Percentiles rank a stretch among this genome's conserved stretches.
These are phyloP conservation scores for Liasis olivaceus DNA, from an alignment of 2,797 vertebrate species.

Conservation along the genomic window DNA sequence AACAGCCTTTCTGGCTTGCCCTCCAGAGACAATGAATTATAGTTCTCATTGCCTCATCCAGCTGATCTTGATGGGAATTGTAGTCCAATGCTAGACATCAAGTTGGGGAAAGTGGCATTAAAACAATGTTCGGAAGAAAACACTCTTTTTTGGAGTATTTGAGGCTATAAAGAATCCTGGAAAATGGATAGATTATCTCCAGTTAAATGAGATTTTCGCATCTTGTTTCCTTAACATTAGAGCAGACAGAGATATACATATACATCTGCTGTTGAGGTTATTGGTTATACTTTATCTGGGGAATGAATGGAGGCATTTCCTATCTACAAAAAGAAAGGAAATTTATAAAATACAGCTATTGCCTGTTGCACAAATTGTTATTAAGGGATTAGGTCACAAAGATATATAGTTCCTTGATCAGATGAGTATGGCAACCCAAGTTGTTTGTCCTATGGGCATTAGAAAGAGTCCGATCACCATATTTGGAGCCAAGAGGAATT, in stretches of 20 bases:
- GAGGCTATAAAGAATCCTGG: constrained; percentile 21
- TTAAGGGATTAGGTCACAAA: not conserved
- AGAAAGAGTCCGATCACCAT: not conserved
- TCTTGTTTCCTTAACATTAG: not conserved
- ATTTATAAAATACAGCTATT: not conserved
- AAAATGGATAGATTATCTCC: constrained; percentile 27
- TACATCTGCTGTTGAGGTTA: constrained; percentile 22
- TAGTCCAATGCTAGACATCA: not conserved
- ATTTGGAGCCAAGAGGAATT: not conserved
- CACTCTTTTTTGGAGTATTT: not conserved
- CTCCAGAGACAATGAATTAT: not conserved
- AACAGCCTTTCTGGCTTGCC: not conserved
- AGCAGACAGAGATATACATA: not conserved
- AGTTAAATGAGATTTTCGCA: not conserved
- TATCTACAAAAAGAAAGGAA: constrained; percentile 26
- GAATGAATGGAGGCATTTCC: constrained; percentile 7
- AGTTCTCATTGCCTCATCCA: not conserved
- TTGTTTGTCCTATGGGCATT: not conserved
- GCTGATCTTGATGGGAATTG: not conserved
- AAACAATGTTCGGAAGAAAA: not conserved
- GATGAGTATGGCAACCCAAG: not conserved
- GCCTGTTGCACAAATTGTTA: constrained; percentile 10
- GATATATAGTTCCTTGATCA: not conserved
- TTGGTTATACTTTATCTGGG: not conserved
- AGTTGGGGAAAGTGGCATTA: not conserved